Percentiles rank a stretch among this genome's conserved stretches.
These are phyloP conservation scores for Furcula furcula DNA, from an alignment of 2,888 invertebrate species.

Conservation along the genomic window DNA sequence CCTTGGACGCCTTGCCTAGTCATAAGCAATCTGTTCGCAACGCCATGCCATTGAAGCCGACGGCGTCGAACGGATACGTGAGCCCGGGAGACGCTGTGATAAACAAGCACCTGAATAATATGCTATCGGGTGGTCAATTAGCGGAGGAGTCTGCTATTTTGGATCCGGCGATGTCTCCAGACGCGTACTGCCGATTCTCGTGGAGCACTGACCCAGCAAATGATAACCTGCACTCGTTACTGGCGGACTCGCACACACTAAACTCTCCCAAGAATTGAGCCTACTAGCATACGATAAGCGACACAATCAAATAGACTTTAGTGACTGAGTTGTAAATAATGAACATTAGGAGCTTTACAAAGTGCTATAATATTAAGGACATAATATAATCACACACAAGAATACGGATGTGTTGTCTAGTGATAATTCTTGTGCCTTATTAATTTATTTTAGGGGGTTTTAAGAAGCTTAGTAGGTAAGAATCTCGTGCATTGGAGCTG, in stretches of 20 bases:
- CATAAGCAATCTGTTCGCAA: constrained; percentile 57
- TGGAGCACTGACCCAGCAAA: constrained; percentile 75
- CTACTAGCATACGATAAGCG: constrained; percentile 41
- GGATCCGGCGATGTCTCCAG: constrained; percentile 75
- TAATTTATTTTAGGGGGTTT: constrained; percentile 79
- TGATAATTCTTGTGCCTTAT: constrained; percentile 81
- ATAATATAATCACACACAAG: constrained; percentile 59
- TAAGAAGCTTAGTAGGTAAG: constrained; percentile 74
- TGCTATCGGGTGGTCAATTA: constrained; percentile 56
- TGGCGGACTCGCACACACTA: constrained; percentile 58
- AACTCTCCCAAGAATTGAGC: constrained; percentile 62
- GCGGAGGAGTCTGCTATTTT: constrained; percentile 66
- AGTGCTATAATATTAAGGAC: constrained; percentile 63
- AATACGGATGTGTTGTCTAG: constrained; percentile 70
- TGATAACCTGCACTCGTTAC: constrained; percentile 70
- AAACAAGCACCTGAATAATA: constrained; percentile 70
- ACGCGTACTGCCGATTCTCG: constrained; percentile 76
- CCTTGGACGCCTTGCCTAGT: constrained; percentile 66
- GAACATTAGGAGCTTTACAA: constrained; percentile 58
- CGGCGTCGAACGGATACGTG: constrained; percentile 63
- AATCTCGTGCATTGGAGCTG: not conserved
- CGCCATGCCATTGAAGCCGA: constrained; percentile 54
- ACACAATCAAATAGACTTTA: constrained; percentile 49
- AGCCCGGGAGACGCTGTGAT: constrained; percentile 68
- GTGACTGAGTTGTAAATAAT: constrained; percentile 67